Percentiles rank a stretch among this genome's conserved stretches.
Conservation (phyloP, 2,113 vertebrate genomes). For the Daubentonia madagascariensis region DNA sequence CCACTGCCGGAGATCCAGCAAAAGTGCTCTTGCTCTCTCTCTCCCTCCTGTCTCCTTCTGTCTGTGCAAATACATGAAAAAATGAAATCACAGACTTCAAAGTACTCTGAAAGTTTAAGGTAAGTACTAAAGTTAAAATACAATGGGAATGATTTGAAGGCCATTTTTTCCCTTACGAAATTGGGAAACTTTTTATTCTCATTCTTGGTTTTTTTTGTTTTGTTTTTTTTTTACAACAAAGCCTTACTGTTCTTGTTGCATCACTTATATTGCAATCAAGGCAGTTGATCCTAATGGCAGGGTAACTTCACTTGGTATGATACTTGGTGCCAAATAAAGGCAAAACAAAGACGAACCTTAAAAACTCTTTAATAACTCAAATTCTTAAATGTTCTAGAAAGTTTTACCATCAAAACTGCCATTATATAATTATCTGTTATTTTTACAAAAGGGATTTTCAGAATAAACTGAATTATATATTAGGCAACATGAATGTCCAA, state of each 20-base stretch:
- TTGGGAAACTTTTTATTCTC: background rate
- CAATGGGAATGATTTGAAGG: background rate
- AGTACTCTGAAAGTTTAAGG: background rate
- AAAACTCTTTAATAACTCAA: background rate
- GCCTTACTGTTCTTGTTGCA: background rate
- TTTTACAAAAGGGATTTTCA: conserved; percentile 5
- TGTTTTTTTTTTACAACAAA: background rate
- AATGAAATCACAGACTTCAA: background rate
- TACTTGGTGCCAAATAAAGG: background rate
- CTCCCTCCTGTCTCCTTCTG: background rate
- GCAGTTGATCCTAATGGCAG: background rate
- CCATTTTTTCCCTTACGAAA: background rate
- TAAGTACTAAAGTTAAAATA: conserved; percentile 36
- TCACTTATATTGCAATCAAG: background rate
- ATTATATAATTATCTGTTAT: background rate
- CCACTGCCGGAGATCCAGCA: background rate
- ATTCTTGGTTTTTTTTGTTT: too few species aligned
- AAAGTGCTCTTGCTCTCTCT: background rate
- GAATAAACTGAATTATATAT: conserved; percentile 22
- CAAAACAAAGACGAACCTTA: conserved; percentile 3
- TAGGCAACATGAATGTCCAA: background rate
- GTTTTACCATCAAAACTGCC: background rate
- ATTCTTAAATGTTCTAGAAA: conserved; percentile 10
- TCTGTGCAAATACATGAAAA: background rate
- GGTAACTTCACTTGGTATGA: background rate